phyloP scores from a whole-genome alignment of 2,888 invertebrate species.

The Lepidochrysops patricia region DNA sequence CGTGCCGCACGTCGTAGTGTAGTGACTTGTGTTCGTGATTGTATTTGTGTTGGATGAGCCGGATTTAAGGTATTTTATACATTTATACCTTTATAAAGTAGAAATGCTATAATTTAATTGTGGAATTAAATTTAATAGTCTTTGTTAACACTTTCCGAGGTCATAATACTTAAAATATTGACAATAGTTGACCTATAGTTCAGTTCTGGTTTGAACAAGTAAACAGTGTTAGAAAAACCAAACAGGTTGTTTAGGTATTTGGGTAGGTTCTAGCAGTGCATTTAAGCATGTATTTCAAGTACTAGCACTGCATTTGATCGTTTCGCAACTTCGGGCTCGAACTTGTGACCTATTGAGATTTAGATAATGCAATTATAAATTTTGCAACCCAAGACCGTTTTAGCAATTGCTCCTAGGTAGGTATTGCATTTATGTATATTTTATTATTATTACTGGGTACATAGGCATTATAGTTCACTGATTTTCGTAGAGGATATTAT shows the following conservation, averaged over 20 bases:
- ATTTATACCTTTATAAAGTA: not conserved
- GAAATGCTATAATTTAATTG: too few relatives aligned
- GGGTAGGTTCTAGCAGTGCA: not conserved
- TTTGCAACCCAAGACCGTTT: not conserved
- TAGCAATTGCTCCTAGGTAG: not conserved
- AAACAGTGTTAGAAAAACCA: not conserved
- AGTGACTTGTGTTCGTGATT: not conserved
- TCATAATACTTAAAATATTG: not conserved
- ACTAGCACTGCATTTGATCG: not conserved
- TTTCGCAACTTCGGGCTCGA: not conserved
- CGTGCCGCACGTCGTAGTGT: not conserved
- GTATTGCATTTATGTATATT: not conserved
- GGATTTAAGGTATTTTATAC: not conserved
- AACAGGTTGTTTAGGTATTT: not conserved
- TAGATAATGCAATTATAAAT: not conserved
- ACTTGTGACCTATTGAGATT: not conserved
- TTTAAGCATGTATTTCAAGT: too few relatives aligned
- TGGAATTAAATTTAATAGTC: not conserved
- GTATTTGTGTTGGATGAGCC: conserved; percentile 5
- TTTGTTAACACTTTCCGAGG: not conserved
- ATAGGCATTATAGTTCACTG: too few relatives aligned
- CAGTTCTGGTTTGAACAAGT: not conserved
- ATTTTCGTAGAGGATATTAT: too few relatives aligned
- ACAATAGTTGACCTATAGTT: conserved; percentile 4
- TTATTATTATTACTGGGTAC: not conserved